Conservation (phyloP, 2,113 vertebrate genomes). For the Syrrhaptes paradoxus region DNA sequence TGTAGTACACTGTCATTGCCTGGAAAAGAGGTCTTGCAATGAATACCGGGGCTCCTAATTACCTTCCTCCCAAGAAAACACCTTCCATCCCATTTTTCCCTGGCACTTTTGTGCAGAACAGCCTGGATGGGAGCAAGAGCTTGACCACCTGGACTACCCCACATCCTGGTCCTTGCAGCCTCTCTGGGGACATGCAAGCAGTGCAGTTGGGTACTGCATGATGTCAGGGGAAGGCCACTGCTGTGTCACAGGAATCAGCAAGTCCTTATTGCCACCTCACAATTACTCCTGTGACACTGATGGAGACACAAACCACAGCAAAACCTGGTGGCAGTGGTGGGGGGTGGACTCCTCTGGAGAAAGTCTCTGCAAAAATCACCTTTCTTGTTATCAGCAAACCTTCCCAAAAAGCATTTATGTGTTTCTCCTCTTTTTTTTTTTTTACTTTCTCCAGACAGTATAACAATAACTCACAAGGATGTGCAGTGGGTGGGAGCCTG, state of each 20-base stretch:
- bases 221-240: not conserved
- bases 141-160: not conserved
- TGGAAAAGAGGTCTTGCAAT: not conserved
- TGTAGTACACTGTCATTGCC: not conserved
- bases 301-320: not conserved
- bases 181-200: accelerated
- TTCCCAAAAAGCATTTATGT: accelerated
- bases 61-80: not conserved
- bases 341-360: not conserved
- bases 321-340: accelerated
- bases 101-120: not conserved
- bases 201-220: not conserved
- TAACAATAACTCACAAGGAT: conserved; percentile 85
- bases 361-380: not conserved
- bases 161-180: not conserved
- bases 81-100: not conserved
- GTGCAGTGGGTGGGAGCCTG: conserved; percentile 93
- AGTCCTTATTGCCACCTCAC: not conserved
- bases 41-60: not conserved
- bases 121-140: not conserved
- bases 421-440: not conserved
- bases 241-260: not conserved
- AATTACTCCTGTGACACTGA: not conserved
- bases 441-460: conserved; percentile 71
- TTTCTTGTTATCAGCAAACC: not conserved